Conservation (phyloP, 2,113 vertebrate species). For the Steatornis caripensis region DNA sequence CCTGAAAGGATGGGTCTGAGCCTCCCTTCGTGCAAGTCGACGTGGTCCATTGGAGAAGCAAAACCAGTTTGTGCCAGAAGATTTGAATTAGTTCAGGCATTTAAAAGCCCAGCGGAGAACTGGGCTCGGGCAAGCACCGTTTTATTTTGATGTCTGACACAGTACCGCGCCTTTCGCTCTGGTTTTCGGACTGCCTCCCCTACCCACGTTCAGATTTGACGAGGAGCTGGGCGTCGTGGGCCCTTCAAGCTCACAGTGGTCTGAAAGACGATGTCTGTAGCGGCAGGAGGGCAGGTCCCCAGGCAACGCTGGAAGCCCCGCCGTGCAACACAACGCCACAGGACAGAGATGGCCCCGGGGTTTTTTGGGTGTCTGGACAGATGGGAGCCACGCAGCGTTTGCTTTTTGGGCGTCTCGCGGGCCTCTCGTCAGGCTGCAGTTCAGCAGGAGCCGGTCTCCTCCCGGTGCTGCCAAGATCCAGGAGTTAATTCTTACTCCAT, state of each 20-base stretch:
- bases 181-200: not conserved
- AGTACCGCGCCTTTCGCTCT: not conserved
- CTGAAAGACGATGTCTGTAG: not conserved
- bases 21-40: not conserved
- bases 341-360: not conserved
- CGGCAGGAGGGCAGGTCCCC: not conserved
- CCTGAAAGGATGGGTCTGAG: not conserved
- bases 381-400: not conserved
- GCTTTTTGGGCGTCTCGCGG: not conserved
- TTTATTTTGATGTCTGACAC: not conserved
- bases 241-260: not conserved
- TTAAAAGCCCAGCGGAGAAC: not conserved
- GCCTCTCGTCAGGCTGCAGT: not conserved
- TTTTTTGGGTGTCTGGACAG: not conserved
- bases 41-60: not conserved
- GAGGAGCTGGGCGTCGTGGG: not conserved
- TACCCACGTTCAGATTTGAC: not conserved
- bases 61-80: not conserved
- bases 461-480: constrained; percentile 6
- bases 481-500: constrained; percentile 57
- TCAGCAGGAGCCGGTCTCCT: not conserved
- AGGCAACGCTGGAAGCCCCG: not conserved
- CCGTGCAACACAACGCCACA: fast-evolving
- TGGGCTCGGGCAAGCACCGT: not conserved
- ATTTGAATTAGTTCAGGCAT: not conserved